Evolutionary conservation across 2,888 invertebrate species (phyloP), one percentile per base, ranked within the genome.

Genomic region (Lithodes maja): DNA sequence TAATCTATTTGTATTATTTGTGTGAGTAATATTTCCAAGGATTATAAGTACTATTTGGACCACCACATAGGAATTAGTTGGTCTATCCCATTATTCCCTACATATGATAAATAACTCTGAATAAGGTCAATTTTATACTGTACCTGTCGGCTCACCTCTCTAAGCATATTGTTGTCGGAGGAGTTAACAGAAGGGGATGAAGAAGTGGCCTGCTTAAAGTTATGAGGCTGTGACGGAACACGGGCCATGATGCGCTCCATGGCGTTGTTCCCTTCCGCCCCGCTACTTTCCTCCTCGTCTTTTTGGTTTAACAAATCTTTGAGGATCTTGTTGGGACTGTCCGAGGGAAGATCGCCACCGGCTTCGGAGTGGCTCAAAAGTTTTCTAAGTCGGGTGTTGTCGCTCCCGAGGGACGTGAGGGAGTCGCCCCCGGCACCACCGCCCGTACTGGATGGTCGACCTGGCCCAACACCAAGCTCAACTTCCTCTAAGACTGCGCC

Each of bases 231-330:
- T 5, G 84, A 75, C 1, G 71, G 79, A 17, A 61, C 82, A 5
- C 82, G 61, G 17, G 84, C 61, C 74, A 89, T 75, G 33, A 89
- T 68, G 15, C 85, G 88, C 33, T 80, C 85, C 55, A 85, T 74
- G 55, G 68, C 78, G 61, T 68, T 83, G 61, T 83, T 87, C 5
- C 82, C 81, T 1, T 82, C 85, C 2, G 49, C 84, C 17, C 85
- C 88, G 61, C 88, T 61, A 12, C 50, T 69, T 54, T 90, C 90
- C 54, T 90, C 90, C 69, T 90, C 89, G 69, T 90, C 89, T 68
- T 90, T 88, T 68, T 89, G 89, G 55, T 90, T 90, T 53, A 92
- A 74, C 52, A 91, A 80, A 55, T 83, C 91, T 53, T 89, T 91
- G 49, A 91, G 86, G 74, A 91, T 90, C 83, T 91, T 90, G 89